phyloP scores from a whole-genome alignment of 2,888 invertebrate species.

The Cerceris ruficornis region DNA sequence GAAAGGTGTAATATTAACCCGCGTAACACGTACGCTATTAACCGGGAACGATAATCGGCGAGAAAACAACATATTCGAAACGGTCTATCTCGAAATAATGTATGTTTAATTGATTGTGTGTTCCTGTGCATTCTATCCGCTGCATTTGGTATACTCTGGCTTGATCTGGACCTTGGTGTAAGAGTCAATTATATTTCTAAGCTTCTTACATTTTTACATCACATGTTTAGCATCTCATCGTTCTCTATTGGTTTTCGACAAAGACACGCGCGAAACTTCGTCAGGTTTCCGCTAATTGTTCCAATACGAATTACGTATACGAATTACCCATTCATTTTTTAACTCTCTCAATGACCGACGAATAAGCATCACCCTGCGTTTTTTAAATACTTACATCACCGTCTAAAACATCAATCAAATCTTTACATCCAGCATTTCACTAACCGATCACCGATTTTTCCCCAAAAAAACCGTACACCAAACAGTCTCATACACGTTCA shows the following conservation, averaged over 20 bases:
- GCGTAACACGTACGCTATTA: background rate
- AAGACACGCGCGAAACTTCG: slow-evolving; percentile 26
- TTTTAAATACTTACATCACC: slow-evolving; percentile 52
- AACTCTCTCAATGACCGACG: slow-evolving; percentile 29
- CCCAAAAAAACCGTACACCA: slow-evolving; percentile 34
- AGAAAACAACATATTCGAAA: slow-evolving; percentile 46
- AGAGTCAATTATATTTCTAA: slow-evolving; percentile 81
- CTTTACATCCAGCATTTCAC: slow-evolving; percentile 26
- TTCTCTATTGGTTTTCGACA: slow-evolving; percentile 35
- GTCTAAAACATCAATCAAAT: slow-evolving; percentile 40
- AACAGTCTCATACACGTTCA: slow-evolving; percentile 25
- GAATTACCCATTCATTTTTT: slow-evolving; percentile 5
- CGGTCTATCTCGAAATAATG: slow-evolving; percentile 68
- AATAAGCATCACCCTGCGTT: slow-evolving; percentile 45
- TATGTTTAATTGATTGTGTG: slow-evolving; percentile 80
- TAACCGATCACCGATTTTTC: slow-evolving; percentile 21
- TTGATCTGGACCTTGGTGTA: slow-evolving; percentile 82
- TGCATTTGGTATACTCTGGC: slow-evolving; percentile 82
- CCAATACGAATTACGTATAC: background rate
- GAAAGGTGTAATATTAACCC: background rate
- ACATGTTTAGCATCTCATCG: slow-evolving; percentile 50
- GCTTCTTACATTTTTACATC: slow-evolving; percentile 76
- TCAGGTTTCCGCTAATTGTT: slow-evolving; percentile 17
- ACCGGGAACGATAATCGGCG: slow-evolving; percentile 13
- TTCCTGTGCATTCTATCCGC: slow-evolving; percentile 81